Conservation (phyloP, 2,113 vertebrate species). For the Larimichthys crocea region DNA sequence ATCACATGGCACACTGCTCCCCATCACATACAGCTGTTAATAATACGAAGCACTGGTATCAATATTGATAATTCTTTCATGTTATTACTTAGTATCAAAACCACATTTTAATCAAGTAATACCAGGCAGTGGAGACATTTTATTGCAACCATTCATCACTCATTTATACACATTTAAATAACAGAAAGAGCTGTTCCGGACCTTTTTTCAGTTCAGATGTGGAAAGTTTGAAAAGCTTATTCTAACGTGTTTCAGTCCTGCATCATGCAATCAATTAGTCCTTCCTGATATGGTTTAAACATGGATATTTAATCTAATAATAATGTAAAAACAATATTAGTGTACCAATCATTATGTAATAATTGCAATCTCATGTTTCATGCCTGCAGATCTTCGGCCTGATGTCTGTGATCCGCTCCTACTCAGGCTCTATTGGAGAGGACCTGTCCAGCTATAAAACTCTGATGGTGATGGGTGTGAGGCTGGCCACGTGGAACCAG, state of each 20-base stretch:
- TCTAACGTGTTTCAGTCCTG: neutral
- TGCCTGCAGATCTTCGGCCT: constrained; percentile 78
- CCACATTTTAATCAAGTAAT: neutral
- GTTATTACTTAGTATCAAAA: neutral
- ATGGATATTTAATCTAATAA: neutral
- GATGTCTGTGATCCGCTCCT: constrained; percentile 76
- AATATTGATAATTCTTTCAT: too few species aligned
- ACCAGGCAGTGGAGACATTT: neutral
- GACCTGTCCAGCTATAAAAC: constrained; percentile 73
- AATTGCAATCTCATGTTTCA: constrained; percentile 21
- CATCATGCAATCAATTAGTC: neutral
- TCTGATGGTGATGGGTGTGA: constrained; percentile 86
- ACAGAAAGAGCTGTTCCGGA: neutral
- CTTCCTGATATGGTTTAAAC: neutral
- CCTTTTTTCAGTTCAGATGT: neutral
- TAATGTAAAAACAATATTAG: neutral
- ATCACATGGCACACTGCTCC: too few species aligned
- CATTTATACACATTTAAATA: neutral
- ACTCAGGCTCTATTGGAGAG: constrained; percentile 55
- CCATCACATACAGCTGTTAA: neutral
- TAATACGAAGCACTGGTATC: neutral
- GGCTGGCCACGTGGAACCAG: constrained; percentile 92
- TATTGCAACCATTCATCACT: neutral
- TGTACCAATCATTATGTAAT: neutral
- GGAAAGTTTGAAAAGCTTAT: neutral